Conservation (phyloP, 2,888 invertebrate species). For the Drosophila seclusa region DNA sequence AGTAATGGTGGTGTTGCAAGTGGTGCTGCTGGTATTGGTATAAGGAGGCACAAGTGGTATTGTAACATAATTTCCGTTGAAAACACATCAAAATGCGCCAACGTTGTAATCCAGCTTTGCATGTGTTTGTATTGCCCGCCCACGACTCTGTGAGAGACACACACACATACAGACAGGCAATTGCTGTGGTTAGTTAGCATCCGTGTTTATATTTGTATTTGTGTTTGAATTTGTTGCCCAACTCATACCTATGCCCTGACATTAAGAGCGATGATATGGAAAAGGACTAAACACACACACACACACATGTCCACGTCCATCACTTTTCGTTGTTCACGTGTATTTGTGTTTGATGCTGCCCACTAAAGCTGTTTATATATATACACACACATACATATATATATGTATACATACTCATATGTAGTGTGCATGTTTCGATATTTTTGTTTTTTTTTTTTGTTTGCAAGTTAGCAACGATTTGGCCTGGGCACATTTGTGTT, state of each 20-base stretch:
- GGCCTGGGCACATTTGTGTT: constrained; percentile 76
- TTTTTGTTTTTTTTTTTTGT: constrained; percentile 5
- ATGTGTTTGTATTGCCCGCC: constrained; percentile 44
- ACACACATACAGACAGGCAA: constrained; percentile 21
- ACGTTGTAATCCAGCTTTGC: constrained; percentile 62
- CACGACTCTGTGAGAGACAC: constrained; percentile 24
- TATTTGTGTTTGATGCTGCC: constrained; percentile 53
- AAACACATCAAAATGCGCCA: constrained; percentile 74
- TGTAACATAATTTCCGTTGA: constrained; percentile 77
- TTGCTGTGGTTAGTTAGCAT: constrained; percentile 79
- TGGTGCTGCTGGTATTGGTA: constrained; percentile 23
- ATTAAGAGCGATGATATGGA: constrained; percentile 10
- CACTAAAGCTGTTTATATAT: constrained; percentile 16
- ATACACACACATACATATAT: neutral
- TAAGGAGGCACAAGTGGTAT: constrained; percentile 61
- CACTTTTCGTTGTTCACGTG: constrained; percentile 46
- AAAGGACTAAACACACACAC: constrained; percentile 5
- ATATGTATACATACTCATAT: neutral
- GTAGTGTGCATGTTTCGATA: constrained; percentile 1
- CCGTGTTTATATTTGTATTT: constrained; percentile 79
- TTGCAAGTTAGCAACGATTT: constrained; percentile 58
- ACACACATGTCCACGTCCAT: constrained; percentile 57
- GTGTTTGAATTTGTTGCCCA: constrained; percentile 71
- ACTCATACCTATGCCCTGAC: constrained; percentile 31
- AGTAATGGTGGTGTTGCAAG: constrained; percentile 18